A percentile compares a stretch with the other conserved stretches of the same genome.
Conservation (phyloP, 2,113 vertebrate species). For the Tapirus terrestris region DNA sequence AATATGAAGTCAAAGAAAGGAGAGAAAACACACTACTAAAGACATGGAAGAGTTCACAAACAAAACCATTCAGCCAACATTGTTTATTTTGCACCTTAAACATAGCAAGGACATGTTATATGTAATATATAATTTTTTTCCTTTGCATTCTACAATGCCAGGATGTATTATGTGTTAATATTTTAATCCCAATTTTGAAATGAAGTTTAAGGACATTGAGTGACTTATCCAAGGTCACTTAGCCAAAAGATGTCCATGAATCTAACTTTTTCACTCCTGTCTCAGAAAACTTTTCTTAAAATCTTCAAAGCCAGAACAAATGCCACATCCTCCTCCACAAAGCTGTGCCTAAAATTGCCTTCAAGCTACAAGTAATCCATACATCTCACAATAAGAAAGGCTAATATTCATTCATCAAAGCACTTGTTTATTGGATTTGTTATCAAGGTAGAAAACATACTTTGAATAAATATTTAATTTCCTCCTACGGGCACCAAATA, state of each 20-base stretch:
- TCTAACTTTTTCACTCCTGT: not conserved
- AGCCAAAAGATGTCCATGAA: not conserved
- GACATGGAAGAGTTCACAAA: not conserved
- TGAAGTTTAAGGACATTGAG: not conserved
- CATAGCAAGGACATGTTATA: not conserved
- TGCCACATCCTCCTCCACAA: not conserved
- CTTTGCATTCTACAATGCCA: not conserved
- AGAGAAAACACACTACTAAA: not conserved
- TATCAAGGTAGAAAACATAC: constrained; percentile 56
- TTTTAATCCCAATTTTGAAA: not conserved
- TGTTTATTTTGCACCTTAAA: not conserved
- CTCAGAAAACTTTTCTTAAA: not conserved
- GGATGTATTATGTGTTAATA: not conserved
- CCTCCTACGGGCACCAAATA: constrained; percentile 41
- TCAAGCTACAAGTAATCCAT: constrained; percentile 53
- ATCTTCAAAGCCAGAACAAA: not conserved
- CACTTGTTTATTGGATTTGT: constrained; percentile 66
- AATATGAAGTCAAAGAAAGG: not conserved
- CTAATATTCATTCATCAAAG: constrained; percentile 68
- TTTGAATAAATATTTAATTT: constrained; percentile 74
- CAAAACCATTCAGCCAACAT: not conserved
- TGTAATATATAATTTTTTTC: not conserved
- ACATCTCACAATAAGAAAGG: constrained; percentile 55
- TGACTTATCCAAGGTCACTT: not conserved
- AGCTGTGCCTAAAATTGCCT: not conserved